Conservation (phyloP, 2,113 vertebrate species). For the Vidua chalybeata region DNA sequence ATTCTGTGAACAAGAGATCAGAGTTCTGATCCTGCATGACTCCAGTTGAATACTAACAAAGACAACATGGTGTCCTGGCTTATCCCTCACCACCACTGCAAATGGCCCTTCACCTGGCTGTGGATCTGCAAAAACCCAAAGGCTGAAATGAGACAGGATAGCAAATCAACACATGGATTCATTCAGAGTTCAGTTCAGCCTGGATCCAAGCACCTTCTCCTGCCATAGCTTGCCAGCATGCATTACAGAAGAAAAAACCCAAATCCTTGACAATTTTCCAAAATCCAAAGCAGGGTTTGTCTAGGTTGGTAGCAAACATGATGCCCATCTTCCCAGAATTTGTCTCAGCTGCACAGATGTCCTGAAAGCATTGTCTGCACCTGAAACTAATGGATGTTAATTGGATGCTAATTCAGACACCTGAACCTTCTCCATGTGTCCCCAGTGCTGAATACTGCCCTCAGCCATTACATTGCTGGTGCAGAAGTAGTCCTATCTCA, state of each 20-base stretch:
- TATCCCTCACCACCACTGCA: background rate
- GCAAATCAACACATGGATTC: background rate
- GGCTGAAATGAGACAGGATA: background rate
- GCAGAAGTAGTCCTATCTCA: background rate
- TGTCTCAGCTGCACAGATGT: background rate
- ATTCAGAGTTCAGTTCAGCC: background rate
- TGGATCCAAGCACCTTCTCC: background rate
- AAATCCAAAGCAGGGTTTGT: background rate
- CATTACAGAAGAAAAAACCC: background rate
- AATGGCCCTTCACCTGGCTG: background rate
- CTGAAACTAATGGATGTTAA: background rate
- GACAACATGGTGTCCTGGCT: background rate
- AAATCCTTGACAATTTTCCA: background rate
- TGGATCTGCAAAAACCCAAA: constrained; percentile 1
- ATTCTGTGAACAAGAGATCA: background rate
- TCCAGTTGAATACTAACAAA: background rate
- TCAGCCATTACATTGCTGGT: background rate
- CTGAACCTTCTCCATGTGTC: background rate
- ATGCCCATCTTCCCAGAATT: background rate
- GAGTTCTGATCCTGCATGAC: background rate
- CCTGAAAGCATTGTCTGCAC: background rate
- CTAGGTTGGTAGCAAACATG: background rate
- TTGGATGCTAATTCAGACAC: background rate
- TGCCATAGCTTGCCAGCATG: background rate
- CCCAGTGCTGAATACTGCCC: background rate